These are phyloP conservation scores for Leptodirus hochenwartii DNA, from an alignment of 2,888 invertebrate genomes.

Conservation along the genomic window DNA sequence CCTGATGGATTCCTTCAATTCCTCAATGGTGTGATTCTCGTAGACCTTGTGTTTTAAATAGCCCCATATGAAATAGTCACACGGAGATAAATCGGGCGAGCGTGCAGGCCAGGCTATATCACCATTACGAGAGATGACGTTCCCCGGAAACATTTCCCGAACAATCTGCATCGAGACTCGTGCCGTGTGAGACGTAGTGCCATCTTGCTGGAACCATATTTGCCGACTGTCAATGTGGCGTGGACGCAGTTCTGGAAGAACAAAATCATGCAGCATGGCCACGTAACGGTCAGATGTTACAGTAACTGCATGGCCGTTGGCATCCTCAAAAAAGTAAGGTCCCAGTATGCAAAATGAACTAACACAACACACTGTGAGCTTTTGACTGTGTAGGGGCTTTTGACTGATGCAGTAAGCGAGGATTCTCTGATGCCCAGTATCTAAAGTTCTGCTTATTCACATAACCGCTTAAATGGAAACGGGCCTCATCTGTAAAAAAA, in stretches of 20 bases:
- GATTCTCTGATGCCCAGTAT: no score
- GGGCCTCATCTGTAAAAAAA: no score
- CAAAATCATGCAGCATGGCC: slow-evolving; percentile 6
- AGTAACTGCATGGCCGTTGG: slow-evolving; percentile 5
- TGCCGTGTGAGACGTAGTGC: slow-evolving; percentile 11
- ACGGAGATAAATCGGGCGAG: slow-evolving; percentile 11
- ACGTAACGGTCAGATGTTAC: slow-evolving; percentile 5
- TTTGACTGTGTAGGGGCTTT: slow-evolving; percentile 6
- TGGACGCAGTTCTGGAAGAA: slow-evolving; percentile 4
- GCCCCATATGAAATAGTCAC: slow-evolving; percentile 13
- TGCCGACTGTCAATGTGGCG: slow-evolving; percentile 1
- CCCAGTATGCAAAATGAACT: slow-evolving; percentile 3
- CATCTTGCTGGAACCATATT: slow-evolving; percentile 11
- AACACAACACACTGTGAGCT: slow-evolving; percentile 6
- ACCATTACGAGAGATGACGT: slow-evolving; percentile 12
- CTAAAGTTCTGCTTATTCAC: no score
- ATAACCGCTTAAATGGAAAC: no score
- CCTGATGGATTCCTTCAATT: slow-evolving; percentile 8
- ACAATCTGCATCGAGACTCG: slow-evolving; percentile 11
- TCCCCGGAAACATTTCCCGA: slow-evolving; percentile 10
- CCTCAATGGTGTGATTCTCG: slow-evolving; percentile 9
- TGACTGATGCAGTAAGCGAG: no score
- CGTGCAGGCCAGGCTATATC: slow-evolving; percentile 12
- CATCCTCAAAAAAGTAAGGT: slow-evolving; percentile 6
- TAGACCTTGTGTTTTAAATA: slow-evolving; percentile 12